Conservation (phyloP, 2,113 vertebrate species). For the Chloroceryle aenea region DNA sequence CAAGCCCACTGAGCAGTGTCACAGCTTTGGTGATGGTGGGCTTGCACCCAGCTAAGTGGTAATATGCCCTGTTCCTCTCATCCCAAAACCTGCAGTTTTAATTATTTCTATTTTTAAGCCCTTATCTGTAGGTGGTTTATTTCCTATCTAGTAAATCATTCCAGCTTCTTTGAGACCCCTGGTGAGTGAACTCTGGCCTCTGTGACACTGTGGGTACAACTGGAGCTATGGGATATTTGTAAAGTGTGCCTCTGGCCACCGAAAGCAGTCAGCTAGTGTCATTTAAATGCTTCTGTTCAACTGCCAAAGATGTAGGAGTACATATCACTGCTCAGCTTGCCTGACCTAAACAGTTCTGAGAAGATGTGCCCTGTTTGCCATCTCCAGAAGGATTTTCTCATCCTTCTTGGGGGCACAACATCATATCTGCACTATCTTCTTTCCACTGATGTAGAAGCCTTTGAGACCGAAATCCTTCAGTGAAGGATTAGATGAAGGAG, state of each 20-base stretch:
- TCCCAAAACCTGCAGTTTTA: not conserved
- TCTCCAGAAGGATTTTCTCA: not conserved
- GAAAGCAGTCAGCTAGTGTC: not conserved
- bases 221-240: not conserved
- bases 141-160: not conserved
- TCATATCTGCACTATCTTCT: fast-evolving
- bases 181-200: not conserved
- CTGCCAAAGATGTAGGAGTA: not conserved
- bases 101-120: not conserved
- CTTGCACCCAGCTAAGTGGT: not conserved
- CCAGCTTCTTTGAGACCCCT: not conserved
- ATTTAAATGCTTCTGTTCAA: not conserved
- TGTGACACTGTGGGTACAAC: not conserved
- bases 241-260: not conserved
- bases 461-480: not conserved
- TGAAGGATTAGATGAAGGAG: not conserved
- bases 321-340: not conserved
- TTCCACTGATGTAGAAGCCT: not conserved
- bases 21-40: not conserved
- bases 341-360: not conserved
- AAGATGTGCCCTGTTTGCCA: too few species aligned
- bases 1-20: not conserved
- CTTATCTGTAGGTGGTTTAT: not conserved
- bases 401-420: not conserved
- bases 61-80: not conserved